Evolutionary conservation across 2,113 vertebrate species (phyloP), one percentile per base, ranked within the genome.

Genomic region (Synodontis membranacea): DNA sequence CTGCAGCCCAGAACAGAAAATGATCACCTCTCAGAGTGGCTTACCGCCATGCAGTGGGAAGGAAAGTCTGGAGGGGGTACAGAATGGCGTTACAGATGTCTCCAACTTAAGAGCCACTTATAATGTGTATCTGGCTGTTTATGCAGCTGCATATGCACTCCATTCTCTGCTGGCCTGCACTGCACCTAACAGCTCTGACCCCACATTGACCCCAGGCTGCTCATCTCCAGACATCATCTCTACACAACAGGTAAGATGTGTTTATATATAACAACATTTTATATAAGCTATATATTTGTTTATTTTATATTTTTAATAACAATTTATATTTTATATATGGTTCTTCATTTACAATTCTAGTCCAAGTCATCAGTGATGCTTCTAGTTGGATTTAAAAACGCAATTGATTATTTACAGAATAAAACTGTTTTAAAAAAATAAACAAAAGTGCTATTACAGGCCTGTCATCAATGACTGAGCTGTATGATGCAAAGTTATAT

Each of bases 81-180:
- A 95, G 0, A 93, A 90, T 86, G 68, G 60, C 5, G 94, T 95
- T 66, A 94, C 92, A 8, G 94, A 95, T 70, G 92, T 89, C 25
- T 92, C 94, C 42, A 91, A 94, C 48, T 88, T 95, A 9, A 91
- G 94, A 70, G 91, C 93, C 54, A 88, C 94, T 9, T 95, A 95
- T 88, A 96, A 95, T 46, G 92, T 95, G 15, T 96, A 96, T 74
- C 89, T 95, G 50, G 94, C 95, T 68, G 94, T 94, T 90, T 95
- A 96, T 74, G 94, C 94, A 56, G 92, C 91, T 62, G 95, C 95
- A 46, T 91, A 95, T 31, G 92, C 94, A 52, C 90, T 96, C 42
- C 94, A 95, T 87, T 93, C 89, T 58, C 89, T 94, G 48, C 91
- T 94, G 28, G 87, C 84, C 17, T 96, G 95, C 88, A 90, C 91